Evolutionary conservation across 2,113 vertebrate species (phyloP), one percentile per base, ranked within the genome.

Genomic region (Laticauda laticaudata): DNA sequence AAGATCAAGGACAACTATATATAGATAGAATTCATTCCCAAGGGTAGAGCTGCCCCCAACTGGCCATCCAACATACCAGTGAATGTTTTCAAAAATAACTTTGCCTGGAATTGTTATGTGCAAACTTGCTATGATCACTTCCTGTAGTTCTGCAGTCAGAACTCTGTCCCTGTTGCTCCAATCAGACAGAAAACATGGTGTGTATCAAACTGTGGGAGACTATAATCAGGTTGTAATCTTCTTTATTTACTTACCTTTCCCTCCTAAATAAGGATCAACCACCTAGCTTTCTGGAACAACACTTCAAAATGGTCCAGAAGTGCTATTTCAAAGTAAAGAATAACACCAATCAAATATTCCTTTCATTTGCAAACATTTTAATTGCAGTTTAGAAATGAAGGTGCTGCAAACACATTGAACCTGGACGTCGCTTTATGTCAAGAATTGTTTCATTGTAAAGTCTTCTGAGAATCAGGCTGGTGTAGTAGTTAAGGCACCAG

Each of bases 181-280:
- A 89, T 96, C 95, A 96, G 93, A 92, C 90, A 96, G 86, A 91
- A 91, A 94, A 51, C 92, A 53, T 91, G 88, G 91, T 91, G 94
- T 97, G 96, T 96, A 94, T 96, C 95, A 97, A 96, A 94, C 94
- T 92, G 93, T 87, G 87, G 96, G 94, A 89, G 94, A 95, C 96
- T 0, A 0, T 96, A 96, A 96, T 95, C 95, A 91, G 87, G 94
- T 94, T 90, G 89, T 94, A 92, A 51, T 3, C 12, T 94, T 97
- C 92, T 94, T 97, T 1, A 0, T 92, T 94, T 92, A 92, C 18
- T 92, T 93, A 94, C 95, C 91, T 93, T 91, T 96, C 92, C 96
- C 94, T 96, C 92, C 96, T 96, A 96, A 96, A 91, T 95, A 95
- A 96, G 94, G 92, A 95, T 96, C 94, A 95, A 95, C 75, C 93